Percentiles rank a stretch among this genome's conserved stretches.
phyloP scores from a whole-genome alignment of 2,113 vertebrate species.

The Corythornis madagascariensis region DNA sequence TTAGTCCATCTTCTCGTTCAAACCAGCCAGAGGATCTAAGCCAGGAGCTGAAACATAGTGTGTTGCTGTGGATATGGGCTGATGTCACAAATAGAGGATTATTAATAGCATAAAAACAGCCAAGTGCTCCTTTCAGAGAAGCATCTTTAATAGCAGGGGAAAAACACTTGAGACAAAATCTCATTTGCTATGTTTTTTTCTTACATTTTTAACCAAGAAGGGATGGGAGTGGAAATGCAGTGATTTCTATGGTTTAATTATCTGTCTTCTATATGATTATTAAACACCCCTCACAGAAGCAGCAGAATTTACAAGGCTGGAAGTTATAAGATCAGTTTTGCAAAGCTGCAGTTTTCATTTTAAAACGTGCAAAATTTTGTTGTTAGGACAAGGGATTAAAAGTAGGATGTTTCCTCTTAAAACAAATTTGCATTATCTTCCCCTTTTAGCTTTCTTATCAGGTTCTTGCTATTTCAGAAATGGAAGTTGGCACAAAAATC shows the following conservation, averaged over 20 bases:
- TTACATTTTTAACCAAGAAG: not conserved
- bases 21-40: not conserved
- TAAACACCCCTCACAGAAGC: not conserved
- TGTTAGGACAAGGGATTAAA: not conserved
- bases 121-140: constrained; percentile 41
- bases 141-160: constrained; percentile 56
- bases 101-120: constrained; percentile 64
- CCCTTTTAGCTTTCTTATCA: not conserved
- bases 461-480: not conserved
- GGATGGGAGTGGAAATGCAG: constrained; percentile 2
- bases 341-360: constrained; percentile 26
- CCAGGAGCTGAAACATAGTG: not conserved
- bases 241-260: not conserved
- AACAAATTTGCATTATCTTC: not conserved
- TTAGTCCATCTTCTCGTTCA: not conserved
- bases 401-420: not conserved
- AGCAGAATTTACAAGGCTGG: not conserved
- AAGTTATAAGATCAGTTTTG: not conserved
- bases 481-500: not conserved
- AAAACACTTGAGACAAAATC: constrained; percentile 33
- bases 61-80: constrained; percentile 51
- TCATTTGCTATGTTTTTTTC: constrained; percentile 53
- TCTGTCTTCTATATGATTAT: not conserved
- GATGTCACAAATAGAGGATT: constrained; percentile 56
- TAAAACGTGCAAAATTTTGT: not conserved